Percentiles rank a stretch among this genome's conserved stretches.
These are phyloP conservation scores for Hoplodrina ambigua DNA, from an alignment of 2,888 invertebrate genomes.

Conservation along the genomic window DNA sequence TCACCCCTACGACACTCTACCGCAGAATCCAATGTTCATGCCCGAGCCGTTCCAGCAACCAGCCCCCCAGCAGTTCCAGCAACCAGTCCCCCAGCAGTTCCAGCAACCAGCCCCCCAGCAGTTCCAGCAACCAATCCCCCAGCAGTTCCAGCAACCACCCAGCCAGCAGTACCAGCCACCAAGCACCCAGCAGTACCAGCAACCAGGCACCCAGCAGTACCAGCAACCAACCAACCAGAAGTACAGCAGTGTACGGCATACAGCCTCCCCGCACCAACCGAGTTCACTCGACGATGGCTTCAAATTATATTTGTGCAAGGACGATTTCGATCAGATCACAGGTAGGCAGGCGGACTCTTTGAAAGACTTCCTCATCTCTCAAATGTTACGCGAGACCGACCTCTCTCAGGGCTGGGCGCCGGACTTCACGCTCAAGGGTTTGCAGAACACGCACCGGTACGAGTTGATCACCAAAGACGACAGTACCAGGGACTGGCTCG, in stretches of 20 bases:
- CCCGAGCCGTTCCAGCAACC: constrained; percentile 1
- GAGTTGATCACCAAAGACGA: constrained; percentile 79
- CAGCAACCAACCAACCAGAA: constrained; percentile 10
- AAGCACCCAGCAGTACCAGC: background rate
- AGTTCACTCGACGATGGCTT: constrained; percentile 53
- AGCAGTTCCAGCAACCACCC: no score
- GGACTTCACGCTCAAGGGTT: constrained; percentile 79
- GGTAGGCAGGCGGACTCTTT: constrained; percentile 73
- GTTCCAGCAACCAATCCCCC: no score
- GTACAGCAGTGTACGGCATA: constrained; percentile 1
- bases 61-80: constrained; percentile 19
- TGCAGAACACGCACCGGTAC: constrained; percentile 77
- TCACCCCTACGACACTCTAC: constrained; percentile 41
- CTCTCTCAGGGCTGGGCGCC: constrained; percentile 76
- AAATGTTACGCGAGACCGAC: constrained; percentile 76
- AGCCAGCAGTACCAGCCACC: no score
- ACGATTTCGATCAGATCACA: constrained; percentile 79
- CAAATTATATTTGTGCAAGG: constrained; percentile 81
- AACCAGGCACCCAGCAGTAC: background rate
- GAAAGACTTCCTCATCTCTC: constrained; percentile 76
- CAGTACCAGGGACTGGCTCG: constrained; percentile 79
- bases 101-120: constrained; percentile 7
- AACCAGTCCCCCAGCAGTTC: constrained; percentile 2
- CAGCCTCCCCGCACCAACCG: background rate
- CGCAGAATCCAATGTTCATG: constrained; percentile 29